A percentile compares a stretch with the other conserved stretches of the same genome.
Conservation (phyloP, 2,888 invertebrate species). For the Invenusta paracnida region DNA sequence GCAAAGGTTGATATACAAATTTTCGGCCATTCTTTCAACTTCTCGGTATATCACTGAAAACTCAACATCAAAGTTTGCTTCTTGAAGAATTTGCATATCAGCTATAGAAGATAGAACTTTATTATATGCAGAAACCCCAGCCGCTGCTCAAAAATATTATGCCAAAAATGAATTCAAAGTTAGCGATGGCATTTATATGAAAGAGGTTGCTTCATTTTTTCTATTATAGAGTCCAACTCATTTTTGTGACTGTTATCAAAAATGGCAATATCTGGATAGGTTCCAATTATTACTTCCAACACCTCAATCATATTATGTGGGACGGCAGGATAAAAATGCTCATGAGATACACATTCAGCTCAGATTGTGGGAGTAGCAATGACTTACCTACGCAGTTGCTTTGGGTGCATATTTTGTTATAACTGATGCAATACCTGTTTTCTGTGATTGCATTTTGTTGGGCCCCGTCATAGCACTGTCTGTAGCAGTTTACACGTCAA, state of each 20-base stretch:
- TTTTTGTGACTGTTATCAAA: background rate
- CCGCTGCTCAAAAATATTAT: background rate
- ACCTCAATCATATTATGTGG: too few relatives aligned
- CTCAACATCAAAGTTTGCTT: background rate
- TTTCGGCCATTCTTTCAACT: background rate
- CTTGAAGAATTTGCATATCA: background rate
- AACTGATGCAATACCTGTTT: background rate
- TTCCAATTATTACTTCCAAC: background rate
- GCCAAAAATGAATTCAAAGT: background rate
- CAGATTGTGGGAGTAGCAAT: background rate
- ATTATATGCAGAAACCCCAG: background rate
- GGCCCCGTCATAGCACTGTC: background rate
- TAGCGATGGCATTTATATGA: background rate
- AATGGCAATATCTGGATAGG: background rate
- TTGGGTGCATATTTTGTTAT: background rate
- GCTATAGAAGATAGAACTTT: background rate
- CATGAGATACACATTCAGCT: background rate
- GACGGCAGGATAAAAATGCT: background rate
- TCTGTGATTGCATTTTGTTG: background rate
- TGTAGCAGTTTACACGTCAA: background rate
- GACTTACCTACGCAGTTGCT: background rate
- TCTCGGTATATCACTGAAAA: too few relatives aligned
- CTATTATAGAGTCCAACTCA: background rate
- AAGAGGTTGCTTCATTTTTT: background rate
- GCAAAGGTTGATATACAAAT: background rate